A percentile compares a stretch with the other conserved stretches of the same genome.
These are phyloP conservation scores for Penaeus vannamei DNA, from an alignment of 1,140 invertebrate species.

Conservation along the genomic window DNA sequence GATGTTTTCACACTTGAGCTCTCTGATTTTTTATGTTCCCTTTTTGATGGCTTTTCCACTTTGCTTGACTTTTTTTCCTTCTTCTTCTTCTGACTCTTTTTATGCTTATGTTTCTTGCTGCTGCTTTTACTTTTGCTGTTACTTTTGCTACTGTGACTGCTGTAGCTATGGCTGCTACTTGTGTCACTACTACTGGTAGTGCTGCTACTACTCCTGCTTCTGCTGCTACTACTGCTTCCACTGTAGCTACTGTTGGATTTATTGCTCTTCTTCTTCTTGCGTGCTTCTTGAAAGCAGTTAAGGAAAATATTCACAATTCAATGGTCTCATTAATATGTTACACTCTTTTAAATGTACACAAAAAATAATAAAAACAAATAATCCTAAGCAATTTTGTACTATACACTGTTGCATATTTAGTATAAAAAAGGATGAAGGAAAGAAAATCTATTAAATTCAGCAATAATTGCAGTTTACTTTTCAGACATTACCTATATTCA, in stretches of 20 bases:
- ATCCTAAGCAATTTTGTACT: too few species aligned
- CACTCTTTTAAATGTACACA: too few species aligned
- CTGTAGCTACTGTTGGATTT: slow-evolving; percentile 1
- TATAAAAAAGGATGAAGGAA: too few species aligned
- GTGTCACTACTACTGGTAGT: slow-evolving; percentile 22
- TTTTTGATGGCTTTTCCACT: neutral
- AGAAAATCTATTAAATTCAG: too few species aligned
- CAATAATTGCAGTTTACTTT: too few species aligned
- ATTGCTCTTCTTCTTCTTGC: slow-evolving; percentile 25
- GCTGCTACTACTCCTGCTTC: slow-evolving; percentile 40
- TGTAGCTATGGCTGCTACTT: slow-evolving; percentile 31
- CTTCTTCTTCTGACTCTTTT: slow-evolving; percentile 41
- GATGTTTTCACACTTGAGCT: slow-evolving; percentile 9
- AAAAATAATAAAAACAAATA: too few species aligned
- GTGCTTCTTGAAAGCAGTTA: slow-evolving; percentile 41
- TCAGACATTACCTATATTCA: too few species aligned
- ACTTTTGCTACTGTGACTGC: slow-evolving; percentile 14
- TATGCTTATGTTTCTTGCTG: slow-evolving; percentile 38
- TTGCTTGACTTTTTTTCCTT: slow-evolving; percentile 30
- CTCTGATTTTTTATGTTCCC: slow-evolving; percentile 6
- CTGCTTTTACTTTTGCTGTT: neutral
- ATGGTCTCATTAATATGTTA: too few species aligned
- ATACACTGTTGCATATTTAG: too few species aligned
- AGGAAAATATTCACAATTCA: neutral
- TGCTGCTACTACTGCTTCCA: slow-evolving; percentile 22